Percentiles rank a stretch among this genome's conserved stretches.
These are phyloP conservation scores for Taeniopygia guttata DNA, from an alignment of 2,797 vertebrate genomes.

Conservation along the genomic window DNA sequence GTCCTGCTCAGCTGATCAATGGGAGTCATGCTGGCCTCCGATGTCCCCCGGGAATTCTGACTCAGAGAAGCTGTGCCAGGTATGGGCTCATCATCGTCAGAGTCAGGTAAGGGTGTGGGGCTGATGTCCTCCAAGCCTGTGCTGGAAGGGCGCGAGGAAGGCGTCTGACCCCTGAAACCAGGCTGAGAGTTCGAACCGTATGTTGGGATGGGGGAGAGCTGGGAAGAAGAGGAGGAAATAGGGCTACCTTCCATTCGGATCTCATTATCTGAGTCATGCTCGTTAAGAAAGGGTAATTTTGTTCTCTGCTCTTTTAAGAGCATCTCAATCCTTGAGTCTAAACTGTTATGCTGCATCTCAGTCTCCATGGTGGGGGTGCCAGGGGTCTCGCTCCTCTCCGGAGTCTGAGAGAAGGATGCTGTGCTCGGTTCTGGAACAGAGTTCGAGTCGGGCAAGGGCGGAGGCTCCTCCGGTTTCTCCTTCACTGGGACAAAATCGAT, in stretches of 20 bases:
- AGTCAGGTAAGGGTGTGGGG: constrained; percentile 92
- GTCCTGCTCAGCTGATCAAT: constrained; percentile 72
- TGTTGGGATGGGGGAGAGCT: constrained; percentile 90
- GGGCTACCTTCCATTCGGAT: constrained; percentile 96
- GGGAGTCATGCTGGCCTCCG: constrained; percentile 72
- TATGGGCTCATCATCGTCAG: constrained; percentile 84
- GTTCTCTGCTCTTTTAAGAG: constrained; percentile 95
- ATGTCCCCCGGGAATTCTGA: constrained; percentile 72
- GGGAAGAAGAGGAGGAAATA: constrained; percentile 96
- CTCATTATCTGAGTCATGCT: constrained; percentile 91
- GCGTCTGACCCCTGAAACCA: constrained; percentile 74
- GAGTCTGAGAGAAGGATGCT: constrained; percentile 79
- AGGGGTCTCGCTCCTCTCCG: constrained; percentile 87
- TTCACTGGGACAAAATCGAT: constrained; percentile 80
- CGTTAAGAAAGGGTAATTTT: constrained; percentile 90
- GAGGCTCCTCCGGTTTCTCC: constrained; percentile 88
- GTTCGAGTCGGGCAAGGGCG: constrained; percentile 82
- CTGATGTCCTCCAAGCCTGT: constrained; percentile 96
- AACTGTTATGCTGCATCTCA: constrained; percentile 88
- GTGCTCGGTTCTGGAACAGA: constrained; percentile 74
- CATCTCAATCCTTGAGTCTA: constrained; percentile 98
- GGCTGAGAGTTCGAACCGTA: constrained; percentile 80
- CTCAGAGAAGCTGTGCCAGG: constrained; percentile 73
- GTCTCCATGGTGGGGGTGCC: constrained; percentile 86
- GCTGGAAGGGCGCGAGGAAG: constrained; percentile 88